A percentile compares a stretch with the other conserved stretches of the same genome.
Evolutionary conservation across 1,140 invertebrate genomes (phyloP).

Genomic region (Schmidtea mediterranea): DNA sequence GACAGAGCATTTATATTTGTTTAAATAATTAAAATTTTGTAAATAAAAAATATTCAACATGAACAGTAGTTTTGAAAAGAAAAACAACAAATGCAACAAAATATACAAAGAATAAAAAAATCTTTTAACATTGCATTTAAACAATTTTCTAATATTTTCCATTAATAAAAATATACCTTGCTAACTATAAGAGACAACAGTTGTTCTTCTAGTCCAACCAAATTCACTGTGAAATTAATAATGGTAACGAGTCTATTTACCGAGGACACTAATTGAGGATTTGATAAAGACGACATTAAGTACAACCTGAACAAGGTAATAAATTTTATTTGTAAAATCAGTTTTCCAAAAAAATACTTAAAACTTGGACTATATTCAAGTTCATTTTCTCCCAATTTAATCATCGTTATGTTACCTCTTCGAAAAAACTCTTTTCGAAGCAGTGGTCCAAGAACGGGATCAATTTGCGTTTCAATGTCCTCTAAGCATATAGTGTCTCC

Average conservation of each 20-base stretch:
- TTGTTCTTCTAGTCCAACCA: constrained; percentile 51
- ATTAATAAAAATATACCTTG: too few species aligned
- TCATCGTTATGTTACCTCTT: constrained; percentile 21
- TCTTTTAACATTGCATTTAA: too few species aligned
- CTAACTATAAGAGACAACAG: constrained; percentile 20
- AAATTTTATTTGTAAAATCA: too few species aligned
- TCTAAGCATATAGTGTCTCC: constrained; percentile 22
- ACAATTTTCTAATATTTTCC: too few species aligned
- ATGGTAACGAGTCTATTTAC: constrained; percentile 27
- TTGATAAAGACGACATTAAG: constrained; percentile 27
- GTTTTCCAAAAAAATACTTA: background rate
- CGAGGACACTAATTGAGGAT: constrained; percentile 26
- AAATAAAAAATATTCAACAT: too few species aligned
- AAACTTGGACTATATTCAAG: constrained; percentile 38
- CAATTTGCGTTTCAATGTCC: constrained; percentile 23
- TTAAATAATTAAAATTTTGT: too few species aligned
- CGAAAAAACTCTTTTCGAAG: constrained; percentile 26
- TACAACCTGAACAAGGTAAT: constrained; percentile 14
- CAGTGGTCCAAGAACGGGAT: constrained; percentile 26
- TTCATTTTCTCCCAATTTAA: constrained; percentile 24
- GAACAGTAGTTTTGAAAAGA: too few species aligned
- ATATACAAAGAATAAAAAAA: too few species aligned
- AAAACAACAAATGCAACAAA: too few species aligned
- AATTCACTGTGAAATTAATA: constrained; percentile 28
- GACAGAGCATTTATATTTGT: too few species aligned